Evolutionary conservation across 2,888 invertebrate genomes (phyloP).

Genomic region (Drosophila recens): DNA sequence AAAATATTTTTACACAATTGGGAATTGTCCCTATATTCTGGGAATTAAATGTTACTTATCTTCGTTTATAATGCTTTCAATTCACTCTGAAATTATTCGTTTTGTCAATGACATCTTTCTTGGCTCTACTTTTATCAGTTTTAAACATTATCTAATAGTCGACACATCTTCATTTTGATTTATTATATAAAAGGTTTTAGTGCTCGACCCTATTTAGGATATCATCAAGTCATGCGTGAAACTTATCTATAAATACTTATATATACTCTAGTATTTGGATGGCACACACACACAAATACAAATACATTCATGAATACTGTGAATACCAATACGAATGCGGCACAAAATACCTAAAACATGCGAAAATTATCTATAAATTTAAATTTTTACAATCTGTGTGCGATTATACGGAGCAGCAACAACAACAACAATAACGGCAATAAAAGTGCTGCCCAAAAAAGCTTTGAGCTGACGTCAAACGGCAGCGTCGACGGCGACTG

Average conservation of each 20-base stretch:
- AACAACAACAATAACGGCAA: conserved; percentile 36
- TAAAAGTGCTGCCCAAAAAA: conserved; percentile 75
- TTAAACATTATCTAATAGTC: background rate
- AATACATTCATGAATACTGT: background rate
- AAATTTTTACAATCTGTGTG: conserved; percentile 81
- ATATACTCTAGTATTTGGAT: conserved; percentile 17
- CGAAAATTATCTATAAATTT: conserved; percentile 82
- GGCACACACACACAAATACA: conserved; percentile 20
- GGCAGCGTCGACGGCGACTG: conserved; percentile 43
- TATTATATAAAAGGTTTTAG: conserved; percentile 23
- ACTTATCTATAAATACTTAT: conserved; percentile 38
- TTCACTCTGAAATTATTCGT: background rate
- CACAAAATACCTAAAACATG: conserved; percentile 69
- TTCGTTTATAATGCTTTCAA: background rate
- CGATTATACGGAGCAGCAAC: conserved; percentile 66
- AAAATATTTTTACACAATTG: background rate
- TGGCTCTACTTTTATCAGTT: background rate
- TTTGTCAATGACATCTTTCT: background rate
- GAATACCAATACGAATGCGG: conserved; percentile 19
- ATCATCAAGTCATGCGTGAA: conserved; percentile 78
- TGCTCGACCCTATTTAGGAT: conserved; percentile 42
- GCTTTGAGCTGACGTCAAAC: conserved; percentile 80
- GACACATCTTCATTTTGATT: background rate
- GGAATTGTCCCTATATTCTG: background rate
- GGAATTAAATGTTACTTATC: background rate